phyloP scores from a whole-genome alignment of 2,113 vertebrate species.

The Vicugna pacos region DNA sequence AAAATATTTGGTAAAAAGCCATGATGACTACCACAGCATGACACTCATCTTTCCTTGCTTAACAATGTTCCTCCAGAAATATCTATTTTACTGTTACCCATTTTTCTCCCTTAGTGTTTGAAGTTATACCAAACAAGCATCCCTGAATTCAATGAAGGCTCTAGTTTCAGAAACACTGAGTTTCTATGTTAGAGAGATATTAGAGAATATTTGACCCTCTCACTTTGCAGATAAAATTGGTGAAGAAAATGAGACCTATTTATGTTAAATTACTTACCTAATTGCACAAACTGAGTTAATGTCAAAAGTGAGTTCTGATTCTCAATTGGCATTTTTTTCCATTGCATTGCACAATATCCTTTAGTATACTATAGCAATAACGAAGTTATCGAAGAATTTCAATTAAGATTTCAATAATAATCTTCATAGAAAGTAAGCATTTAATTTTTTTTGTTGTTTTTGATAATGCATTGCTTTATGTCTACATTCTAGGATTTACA shows the following conservation, averaged over 20 bases:
- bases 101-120: not conserved
- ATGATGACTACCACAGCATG: not conserved
- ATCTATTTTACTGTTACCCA: not conserved
- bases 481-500: not conserved
- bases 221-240: not conserved
- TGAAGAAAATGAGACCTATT: not conserved
- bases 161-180: not conserved
- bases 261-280: not conserved
- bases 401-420: not conserved
- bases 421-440: not conserved
- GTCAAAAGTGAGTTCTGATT: not conserved
- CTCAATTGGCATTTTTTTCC: not conserved
- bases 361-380: not conserved
- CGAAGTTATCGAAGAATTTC: not conserved
- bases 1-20: not conserved
- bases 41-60: not conserved
- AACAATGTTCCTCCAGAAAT: not conserved
- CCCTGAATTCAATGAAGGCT: not conserved
- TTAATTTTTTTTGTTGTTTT: not conserved
- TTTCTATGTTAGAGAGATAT: not conserved
- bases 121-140: not conserved
- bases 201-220: not conserved
- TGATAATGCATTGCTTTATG: not conserved
- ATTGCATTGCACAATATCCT: not conserved
- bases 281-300: not conserved